Evolutionary conservation across 2,888 invertebrate species (phyloP), one percentile per base, ranked within the genome.

Genomic region (Plagodis pulveraria): DNA sequence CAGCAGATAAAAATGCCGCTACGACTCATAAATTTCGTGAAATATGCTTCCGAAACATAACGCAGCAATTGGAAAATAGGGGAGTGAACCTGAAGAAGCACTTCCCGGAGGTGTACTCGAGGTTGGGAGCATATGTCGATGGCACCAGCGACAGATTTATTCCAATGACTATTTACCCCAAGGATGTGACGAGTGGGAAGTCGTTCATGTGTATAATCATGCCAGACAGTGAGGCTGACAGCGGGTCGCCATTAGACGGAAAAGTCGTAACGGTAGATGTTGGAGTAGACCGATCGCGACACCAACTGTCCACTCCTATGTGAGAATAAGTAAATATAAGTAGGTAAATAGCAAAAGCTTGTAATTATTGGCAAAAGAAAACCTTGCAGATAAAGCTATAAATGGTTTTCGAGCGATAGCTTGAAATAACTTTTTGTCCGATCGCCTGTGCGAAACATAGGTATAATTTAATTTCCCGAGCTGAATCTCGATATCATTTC

Each of bases 161-260:
- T 54, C 97, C 98, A 2, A 96, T 97, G 73, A 98, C 97, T 32
- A 95, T 98, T 74, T 97, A 97, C 83, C 98, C 98, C 0, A 94
- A 95, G 63, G 97, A 98, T 81, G 94, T 94, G 64, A 93, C 94
- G 41, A 96, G 96, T 40, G 98, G 98, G 4, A 95, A 95, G 80
- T 96, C 96, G 62, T 98, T 98, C 81, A 96, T 97, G 94, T 98
- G 98, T 86, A 96, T 98, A 67, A 97, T 98, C 64, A 97, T 98
- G 96, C 96, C 98, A 22, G 97, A 97, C 73, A 94, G 95, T 55
- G 96, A 96, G 68, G 89, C 95, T 53, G 93, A 94, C 70, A 85
- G 94, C 68, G 85, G 94, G 44, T 93, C 95, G 33, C 94, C 93
- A 0, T 93, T 94, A 61, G 94, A 94, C 59, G 93, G 93, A 34